Conservation (phyloP, 2,797 vertebrate genomes). For the Paramormyrops hopkinsi region DNA sequence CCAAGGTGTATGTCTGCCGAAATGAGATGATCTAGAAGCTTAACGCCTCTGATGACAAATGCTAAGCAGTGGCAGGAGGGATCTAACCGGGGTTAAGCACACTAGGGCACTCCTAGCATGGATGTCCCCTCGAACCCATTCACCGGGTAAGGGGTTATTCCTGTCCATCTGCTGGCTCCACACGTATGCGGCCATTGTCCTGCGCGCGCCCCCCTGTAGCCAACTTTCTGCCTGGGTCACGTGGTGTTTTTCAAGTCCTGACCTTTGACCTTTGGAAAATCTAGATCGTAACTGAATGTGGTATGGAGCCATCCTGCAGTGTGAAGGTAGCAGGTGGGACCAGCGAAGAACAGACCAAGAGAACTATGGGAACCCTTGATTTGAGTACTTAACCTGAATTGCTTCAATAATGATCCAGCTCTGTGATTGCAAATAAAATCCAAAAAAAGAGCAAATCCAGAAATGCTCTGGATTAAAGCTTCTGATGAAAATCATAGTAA, state of each 20-base stretch:
- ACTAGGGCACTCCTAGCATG: background rate
- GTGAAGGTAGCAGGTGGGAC: background rate
- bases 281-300: background rate
- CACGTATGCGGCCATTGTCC: background rate
- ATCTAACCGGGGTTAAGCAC: background rate
- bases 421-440: no score
- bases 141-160: background rate
- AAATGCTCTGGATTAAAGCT: constrained; percentile 3
- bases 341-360: background rate
- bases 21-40: background rate
- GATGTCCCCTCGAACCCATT: background rate
- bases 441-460: background rate
- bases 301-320: background rate
- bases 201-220: background rate
- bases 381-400: constrained; percentile 2
- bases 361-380: background rate
- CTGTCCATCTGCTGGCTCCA: background rate
- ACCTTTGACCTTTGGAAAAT: background rate
- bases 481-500: background rate
- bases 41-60: background rate
- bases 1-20: background rate
- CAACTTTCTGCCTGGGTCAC: background rate
- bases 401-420: background rate
- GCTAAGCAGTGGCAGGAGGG: background rate
- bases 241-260: background rate